Evolutionary conservation across 2,797 vertebrate species (phyloP).

Genomic region (Amazonetta brasiliensis): DNA sequence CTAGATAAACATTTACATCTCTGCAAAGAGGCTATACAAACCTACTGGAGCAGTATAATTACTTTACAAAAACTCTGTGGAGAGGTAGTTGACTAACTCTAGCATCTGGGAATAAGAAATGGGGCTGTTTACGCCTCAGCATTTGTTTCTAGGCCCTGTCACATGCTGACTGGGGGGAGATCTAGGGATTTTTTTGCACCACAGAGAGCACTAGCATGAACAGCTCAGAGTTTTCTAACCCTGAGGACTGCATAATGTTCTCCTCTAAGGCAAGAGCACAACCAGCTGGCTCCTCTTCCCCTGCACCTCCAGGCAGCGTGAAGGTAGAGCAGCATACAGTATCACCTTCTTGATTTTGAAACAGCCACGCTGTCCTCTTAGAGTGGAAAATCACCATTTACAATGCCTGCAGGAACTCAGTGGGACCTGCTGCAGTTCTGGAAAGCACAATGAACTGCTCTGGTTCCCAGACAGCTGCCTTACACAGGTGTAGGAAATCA

Average conservation of each 20-base stretch:
- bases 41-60: background rate
- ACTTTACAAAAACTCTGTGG: background rate
- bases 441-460: fast-evolving
- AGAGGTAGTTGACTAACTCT: background rate
- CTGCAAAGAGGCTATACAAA: background rate
- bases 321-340: background rate
- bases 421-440: fast-evolving
- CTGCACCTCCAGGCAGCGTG: background rate
- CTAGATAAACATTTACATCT: background rate
- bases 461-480: background rate
- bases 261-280: background rate
- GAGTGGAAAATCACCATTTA: background rate
- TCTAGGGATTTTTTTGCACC: fast-evolving
- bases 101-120: background rate
- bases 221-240: background rate
- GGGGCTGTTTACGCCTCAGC: fast-evolving
- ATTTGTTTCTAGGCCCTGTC: background rate
- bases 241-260: background rate
- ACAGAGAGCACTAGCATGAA: background rate
- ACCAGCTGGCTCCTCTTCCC: background rate
- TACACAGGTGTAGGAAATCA: background rate
- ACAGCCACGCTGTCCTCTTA: background rate
- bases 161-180: background rate
- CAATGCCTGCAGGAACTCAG: background rate
- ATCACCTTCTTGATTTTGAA: background rate